These are phyloP conservation scores for Drosophila kepulauana DNA, from an alignment of 1,140 invertebrate genomes.

Conservation along the genomic window DNA sequence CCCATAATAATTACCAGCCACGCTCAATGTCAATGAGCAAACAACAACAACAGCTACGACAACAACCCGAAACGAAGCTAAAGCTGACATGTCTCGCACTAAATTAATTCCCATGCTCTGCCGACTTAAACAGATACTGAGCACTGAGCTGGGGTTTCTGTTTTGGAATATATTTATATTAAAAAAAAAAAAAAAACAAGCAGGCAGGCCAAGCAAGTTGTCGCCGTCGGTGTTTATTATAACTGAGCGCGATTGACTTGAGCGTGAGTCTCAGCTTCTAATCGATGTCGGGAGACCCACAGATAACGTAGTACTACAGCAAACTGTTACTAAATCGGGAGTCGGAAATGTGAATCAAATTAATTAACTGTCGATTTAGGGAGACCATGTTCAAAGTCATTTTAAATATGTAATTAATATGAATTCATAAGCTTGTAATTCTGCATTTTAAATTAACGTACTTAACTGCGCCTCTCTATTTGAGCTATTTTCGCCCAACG, in stretches of 20 bases:
- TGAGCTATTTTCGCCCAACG: background rate
- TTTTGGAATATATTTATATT: constrained; percentile 29
- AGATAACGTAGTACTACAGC: constrained; percentile 31
- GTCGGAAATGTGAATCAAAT: background rate
- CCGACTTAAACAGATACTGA: constrained; percentile 23
- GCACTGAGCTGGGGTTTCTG: background rate
- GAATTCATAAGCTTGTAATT: too few relatives aligned
- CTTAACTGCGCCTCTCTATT: background rate
- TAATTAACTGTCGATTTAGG: background rate
- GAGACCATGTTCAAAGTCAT: background rate
- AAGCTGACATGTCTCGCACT: constrained; percentile 9
- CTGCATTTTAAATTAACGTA: background rate
- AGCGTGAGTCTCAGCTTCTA: background rate
- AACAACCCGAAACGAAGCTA: constrained; percentile 6
- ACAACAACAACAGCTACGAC: constrained; percentile 33
- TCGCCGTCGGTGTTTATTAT: constrained; percentile 23
- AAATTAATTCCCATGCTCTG: constrained; percentile 57
- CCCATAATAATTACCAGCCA: constrained; percentile 51
- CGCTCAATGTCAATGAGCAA: constrained; percentile 57
- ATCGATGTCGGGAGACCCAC: background rate
- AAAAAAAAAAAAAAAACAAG: background rate
- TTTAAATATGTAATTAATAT: too few relatives aligned
- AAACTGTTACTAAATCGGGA: background rate
- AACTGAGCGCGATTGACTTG: constrained; percentile 26
- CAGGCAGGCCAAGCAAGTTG: constrained; percentile 1